Base-by-base conservation (phyloP, 1,140 invertebrate species). In the Zaprionus vittiger region DNA sequence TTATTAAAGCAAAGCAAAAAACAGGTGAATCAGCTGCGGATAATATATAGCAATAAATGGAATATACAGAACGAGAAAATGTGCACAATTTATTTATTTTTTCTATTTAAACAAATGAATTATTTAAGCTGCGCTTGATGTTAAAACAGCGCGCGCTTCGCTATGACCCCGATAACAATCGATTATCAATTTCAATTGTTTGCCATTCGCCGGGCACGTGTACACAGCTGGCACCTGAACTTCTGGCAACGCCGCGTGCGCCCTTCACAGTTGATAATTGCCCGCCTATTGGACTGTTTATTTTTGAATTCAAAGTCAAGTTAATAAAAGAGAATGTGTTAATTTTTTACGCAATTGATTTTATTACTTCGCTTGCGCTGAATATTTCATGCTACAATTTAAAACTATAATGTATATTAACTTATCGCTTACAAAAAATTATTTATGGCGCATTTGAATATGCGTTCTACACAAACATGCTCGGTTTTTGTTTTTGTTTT, bases 371-470 rank as follows among this genome's bases (percentile, higher is more conserved):
- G 41, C 67, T 79, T 83, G 69, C 62, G 52, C 24, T 65, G 66
- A 87, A 89, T 87, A 89, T 89, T 89, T 89, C 73, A 73, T 89
- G 81, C 85, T 87, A 87, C 74, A 84, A 89, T 89, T 89, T 81
- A 87, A 69, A 67, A 73, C 85, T 89, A 81, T 62, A 65, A n/a
- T 75, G 37, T 75, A 61, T 63, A 52, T 73, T 79, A 68, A 79
- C 65, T 79, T 83, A 80, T 66, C 65, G 77, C 72, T 83, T 87
- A 86, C 69, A 87, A 87, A 86, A 84, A 87, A 87, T 68, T 75
- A 79, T 89, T 67, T 78, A 82, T 68, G 78, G 63, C 81, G 80
- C 74, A 73, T 65, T 52, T 69, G 17, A 54, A 64, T 63, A 74
- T 79, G 76, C 67, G 47, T 20, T 69, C 65, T 59, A 67, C 37